Base-by-base conservation (phyloP, 2,888 invertebrate genomes). In the Diachrysia chrysitis region DNA sequence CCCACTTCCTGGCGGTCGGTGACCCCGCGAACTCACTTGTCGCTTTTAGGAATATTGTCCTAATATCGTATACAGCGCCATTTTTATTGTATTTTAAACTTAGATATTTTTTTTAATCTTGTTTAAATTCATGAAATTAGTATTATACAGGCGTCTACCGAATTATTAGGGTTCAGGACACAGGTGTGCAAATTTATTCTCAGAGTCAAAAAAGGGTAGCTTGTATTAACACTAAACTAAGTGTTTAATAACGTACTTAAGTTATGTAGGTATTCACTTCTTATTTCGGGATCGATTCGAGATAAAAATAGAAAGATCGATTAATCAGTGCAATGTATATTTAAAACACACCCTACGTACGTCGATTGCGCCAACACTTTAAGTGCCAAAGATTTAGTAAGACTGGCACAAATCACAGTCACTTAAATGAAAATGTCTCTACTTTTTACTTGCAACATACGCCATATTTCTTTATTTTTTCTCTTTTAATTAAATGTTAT, bases 1-100 rank as follows among this genome's bases (percentile, higher is more conserved):
- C 90, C 90, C 68, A 90, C 79, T 85, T 90, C 74, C 75, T 63
- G 71, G 75, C 83, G 87, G 88, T 85, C 88, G 81, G 71, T 82
- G 87, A 88, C 88, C 89, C 82, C 82, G 68, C 75, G 81, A 74
- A 72, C 77, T 79, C 66, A 68, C 73, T 78, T 84, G 79, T 78
- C 79, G 68, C 75, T 76, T 71, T 79, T 79, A 73, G 66, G 79
- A 76, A 78, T 69, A 73, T 71, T 61, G 57, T 37, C 46, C 66
- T 57, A 63, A 48, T 69, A 63, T 61, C 64, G n/a, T n/a, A 57
- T 7, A 51, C 9, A n/a, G 16, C 25, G 55, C 55, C 55, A 55
- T 29, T 55, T 55, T 55, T 29, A 56, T 32, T 56, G 5, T 12
- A 3, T 21, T 21, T 19, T 19, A n/a, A n/a, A n/a, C n/a, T n/a